Conservation (phyloP, 53 echinoderm and acorn worm genomes). For the Echinarachnius parma region DNA sequence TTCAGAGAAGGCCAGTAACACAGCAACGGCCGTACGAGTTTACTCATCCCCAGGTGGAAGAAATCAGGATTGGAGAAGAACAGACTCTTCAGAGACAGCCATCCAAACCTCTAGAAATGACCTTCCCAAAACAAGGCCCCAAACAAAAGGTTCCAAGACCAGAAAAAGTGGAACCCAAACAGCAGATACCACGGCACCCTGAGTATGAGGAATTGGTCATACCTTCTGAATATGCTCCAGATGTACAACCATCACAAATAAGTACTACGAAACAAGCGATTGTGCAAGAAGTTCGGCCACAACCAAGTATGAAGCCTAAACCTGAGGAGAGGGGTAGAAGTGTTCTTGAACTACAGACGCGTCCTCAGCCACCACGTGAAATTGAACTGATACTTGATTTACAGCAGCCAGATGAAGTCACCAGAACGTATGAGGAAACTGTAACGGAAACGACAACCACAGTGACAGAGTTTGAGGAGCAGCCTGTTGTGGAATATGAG, state of each 20-base stretch:
- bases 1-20: constrained; percentile 1
- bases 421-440: constrained; percentile 59
- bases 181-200: constrained; percentile 40
- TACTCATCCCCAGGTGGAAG: not conserved
- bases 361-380: constrained; percentile 47
- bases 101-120: no score
- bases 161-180: constrained; percentile 3
- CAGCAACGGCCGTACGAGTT: constrained; percentile 16
- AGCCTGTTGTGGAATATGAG: constrained; percentile 48
- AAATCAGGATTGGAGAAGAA: not conserved
- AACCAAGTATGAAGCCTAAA: constrained; percentile 21
- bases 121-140: no score
- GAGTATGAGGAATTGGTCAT: constrained; percentile 61
- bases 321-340: constrained; percentile 35
- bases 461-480: constrained; percentile 44
- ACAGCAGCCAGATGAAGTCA: constrained; percentile 50
- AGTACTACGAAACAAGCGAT: constrained; percentile 27
- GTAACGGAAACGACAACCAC: constrained; percentile 57
- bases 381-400: constrained; percentile 57
- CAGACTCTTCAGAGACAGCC: no score
- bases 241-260: constrained; percentile 14
- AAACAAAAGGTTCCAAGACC: constrained; percentile 10
- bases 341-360: constrained; percentile 42
- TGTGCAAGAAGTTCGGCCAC: constrained; percentile 39
- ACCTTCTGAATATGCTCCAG: constrained; percentile 44